Evolutionary conservation across 2,888 invertebrate genomes (phyloP).

Genomic region (Gymnoscelis rufifasciata): DNA sequence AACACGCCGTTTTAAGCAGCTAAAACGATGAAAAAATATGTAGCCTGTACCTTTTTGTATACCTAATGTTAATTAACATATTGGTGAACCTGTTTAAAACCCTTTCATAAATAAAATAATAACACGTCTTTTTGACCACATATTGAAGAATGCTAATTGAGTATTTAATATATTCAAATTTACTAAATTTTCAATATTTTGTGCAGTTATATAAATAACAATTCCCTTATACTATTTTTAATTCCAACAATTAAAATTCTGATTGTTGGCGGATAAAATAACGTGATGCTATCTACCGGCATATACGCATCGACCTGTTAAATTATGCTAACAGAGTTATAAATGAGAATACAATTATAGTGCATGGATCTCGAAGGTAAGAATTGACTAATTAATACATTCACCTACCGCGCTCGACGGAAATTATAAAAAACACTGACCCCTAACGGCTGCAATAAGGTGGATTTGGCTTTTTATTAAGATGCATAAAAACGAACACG

Average conservation of each 20-base stretch:
- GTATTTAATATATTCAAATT: too few relatives aligned
- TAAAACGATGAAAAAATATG: too few relatives aligned
- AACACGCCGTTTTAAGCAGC: neutral
- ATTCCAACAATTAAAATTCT: neutral
- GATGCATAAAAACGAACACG: conserved; percentile 66
- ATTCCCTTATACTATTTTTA: too few relatives aligned
- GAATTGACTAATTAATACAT: conserved; percentile 70
- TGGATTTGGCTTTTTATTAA: conserved; percentile 67
- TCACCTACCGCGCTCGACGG: conserved; percentile 61
- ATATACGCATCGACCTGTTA: conserved; percentile 45
- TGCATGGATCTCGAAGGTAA: conserved; percentile 34
- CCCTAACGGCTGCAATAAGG: conserved; percentile 72
- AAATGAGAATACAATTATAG: conserved; percentile 57
- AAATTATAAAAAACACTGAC: conserved; percentile 62
- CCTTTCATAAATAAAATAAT: too few relatives aligned
- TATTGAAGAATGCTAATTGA: too few relatives aligned
- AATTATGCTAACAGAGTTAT: conserved; percentile 63
- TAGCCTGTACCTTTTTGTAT: too few relatives aligned
- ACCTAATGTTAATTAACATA: too few relatives aligned
- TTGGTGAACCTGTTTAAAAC: too few relatives aligned
- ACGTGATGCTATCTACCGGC: conserved; percentile 45
- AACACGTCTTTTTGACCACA: too few relatives aligned
- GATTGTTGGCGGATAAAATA: conserved; percentile 21
- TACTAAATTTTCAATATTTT: too few relatives aligned
- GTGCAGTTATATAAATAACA: too few relatives aligned